Evolutionary conservation across 2,888 invertebrate genomes (phyloP), one percentile per base, ranked within the genome.

Genomic region (Acanthosepion pharaonis): DNA sequence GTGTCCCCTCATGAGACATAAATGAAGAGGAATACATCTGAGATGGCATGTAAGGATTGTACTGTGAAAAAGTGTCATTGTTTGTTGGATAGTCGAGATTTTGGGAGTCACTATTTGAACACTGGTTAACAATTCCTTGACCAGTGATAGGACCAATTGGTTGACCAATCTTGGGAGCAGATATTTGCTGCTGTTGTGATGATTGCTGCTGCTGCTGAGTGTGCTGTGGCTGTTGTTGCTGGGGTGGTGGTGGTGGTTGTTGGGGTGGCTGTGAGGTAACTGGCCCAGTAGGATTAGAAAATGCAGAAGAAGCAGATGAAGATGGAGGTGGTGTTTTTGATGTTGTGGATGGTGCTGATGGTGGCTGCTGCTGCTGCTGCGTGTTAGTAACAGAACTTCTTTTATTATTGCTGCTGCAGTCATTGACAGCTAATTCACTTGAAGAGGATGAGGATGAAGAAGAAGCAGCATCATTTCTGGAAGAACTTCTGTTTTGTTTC

Each of bases 1-100:
- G 96, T 48, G 96, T 96, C 5, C 97, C 97, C 94, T 97, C 97
- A 59, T 96, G 96, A 5, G 97, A 96, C 97, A 97, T 96, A 95
- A 97, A 97, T 11, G 97, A 97, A 5, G 97, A 96, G 9, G 96
- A 95, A 95, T 96, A 97, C 96, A 97, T 97, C 59, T 96, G 96
- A 15, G 96, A 95, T 6, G 97, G 95, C 92, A 97, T 96, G 95
- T 97, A 97, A 0, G 97, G 97, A 95, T 97, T 96, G 94, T 96
- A 96, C 20, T 96, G 95, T 15, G 95, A 95, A 94, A 95, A 95
- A 28, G 94, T 94, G 49, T 94, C 94, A n/a, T 91, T 64, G 93
- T 91, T 92, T 48, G 55, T 20, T n/a, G n/a, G 3, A 11, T 78
- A 78, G n/a, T 78, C 78, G 15, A 78, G n/a, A 78, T 23, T 93